Evolutionary conservation across 2,888 invertebrate species (phyloP), one percentile per base, ranked within the genome.

Genomic region (Chrysina gloriosa): DNA sequence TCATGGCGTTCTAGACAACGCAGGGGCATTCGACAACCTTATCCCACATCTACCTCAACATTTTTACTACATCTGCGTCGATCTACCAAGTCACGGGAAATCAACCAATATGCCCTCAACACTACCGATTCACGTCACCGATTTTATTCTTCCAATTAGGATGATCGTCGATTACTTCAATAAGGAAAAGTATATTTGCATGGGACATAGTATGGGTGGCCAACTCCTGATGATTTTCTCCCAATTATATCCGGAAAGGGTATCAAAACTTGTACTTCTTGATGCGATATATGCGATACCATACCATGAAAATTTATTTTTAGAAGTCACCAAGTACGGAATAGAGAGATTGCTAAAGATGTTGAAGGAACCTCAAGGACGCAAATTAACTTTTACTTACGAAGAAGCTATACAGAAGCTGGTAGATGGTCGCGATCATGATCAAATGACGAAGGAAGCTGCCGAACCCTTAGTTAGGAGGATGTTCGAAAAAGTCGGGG

Each of bases 1-100:
- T 21, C 90, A 90, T 73, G 90, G 90, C 0, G 77, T 82, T 68
- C 80, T 85, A 73, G 90, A 90, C 77, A 88, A 89, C 3, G 87
- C 87, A 0, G 87, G 87, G 1, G 84, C 86, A 39, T 90, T 88
- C 78, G 84, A 89, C 66, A 82, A 84, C 0, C 77, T 90, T 1
- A 84, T 89, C n/a, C 84, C 84, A n/a, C 76, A 84, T 9, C 76
- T 90, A 34, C 87, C 89, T 0, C 77, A 76, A n/a, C 78, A 5
- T 29, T 84, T 73, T 77, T 85, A 75, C 73, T 87, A 78, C 74
- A 80, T 85, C 34, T 82, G 83, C 69, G 76, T 85, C 47, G 90
- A 90, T 74, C 77, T 89, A 1, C 90, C 90, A 0, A 88, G 91
- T 0, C 88, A 86, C 70, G 89, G 89, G 0, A 84, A 80, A 47